Conservation (phyloP, 1,140 invertebrate species). For the Gerris buenoi region DNA sequence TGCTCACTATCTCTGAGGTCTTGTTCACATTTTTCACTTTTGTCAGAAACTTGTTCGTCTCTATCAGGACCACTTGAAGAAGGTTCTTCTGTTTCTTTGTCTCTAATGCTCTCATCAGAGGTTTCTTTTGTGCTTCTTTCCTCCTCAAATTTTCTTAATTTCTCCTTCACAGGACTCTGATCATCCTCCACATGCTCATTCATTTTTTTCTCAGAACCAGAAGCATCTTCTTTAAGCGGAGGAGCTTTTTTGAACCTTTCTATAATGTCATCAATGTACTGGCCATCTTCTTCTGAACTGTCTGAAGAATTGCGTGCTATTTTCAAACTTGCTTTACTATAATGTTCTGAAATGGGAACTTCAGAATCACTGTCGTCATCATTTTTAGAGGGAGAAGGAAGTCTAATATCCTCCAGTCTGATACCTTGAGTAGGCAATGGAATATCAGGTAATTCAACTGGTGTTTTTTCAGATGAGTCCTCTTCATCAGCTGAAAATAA, state of each 20-base stretch:
- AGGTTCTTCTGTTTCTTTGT: no score
- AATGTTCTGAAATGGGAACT: slow-evolving; percentile 5
- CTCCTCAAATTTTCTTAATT: background rate
- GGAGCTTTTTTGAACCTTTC: slow-evolving; percentile 4
- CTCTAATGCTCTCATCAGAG: no score
- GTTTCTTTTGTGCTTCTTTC: no score
- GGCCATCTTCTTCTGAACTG: background rate
- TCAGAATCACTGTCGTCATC: slow-evolving; percentile 8
- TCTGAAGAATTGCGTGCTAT: background rate
- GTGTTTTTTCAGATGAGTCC: slow-evolving; percentile 10
- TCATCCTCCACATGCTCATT: no score
- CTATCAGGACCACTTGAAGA: no score
- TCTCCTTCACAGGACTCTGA: background rate
- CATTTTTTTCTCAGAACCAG: no score
- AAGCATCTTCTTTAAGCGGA: background rate
- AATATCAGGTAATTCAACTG: slow-evolving; percentile 8
- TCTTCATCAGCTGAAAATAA: slow-evolving; percentile 13
- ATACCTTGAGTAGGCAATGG: slow-evolving; percentile 4
- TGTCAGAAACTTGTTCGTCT: no score
- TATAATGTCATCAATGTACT: slow-evolving; percentile 3
- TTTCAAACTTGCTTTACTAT: background rate
- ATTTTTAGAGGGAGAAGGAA: background rate
- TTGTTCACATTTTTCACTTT: no score
- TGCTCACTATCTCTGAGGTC: no score
- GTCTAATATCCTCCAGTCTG: slow-evolving; percentile 5